These are phyloP conservation scores for Acanthis flammea DNA, from an alignment of 2,797 vertebrate species.

Conservation along the genomic window DNA sequence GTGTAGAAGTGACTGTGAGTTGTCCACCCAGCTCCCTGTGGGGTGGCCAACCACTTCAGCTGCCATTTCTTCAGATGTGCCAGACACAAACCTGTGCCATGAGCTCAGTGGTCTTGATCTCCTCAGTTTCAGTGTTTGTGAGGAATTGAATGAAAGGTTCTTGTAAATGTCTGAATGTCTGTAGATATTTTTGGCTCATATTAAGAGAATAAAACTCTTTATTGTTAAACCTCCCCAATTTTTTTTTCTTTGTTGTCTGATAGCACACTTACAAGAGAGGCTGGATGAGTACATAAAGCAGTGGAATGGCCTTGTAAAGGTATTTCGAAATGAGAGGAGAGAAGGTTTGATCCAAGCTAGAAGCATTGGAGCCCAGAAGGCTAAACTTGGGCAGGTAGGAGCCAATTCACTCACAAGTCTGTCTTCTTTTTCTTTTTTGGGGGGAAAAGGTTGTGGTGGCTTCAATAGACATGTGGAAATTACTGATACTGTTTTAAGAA, in stretches of 20 bases:
- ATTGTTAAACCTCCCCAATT: not conserved
- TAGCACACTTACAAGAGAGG: constrained; percentile 91
- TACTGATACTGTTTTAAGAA: not conserved
- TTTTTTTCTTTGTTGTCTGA: not conserved
- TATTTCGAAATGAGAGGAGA: constrained; percentile 94
- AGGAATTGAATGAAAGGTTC: not conserved
- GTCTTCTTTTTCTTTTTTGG: accelerated
- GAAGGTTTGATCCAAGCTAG: constrained; percentile 97
- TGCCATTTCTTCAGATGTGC: not conserved
- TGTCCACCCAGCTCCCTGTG: not conserved
- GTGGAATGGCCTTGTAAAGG: constrained; percentile 97
- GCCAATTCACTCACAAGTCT: not conserved
- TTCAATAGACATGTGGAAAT: not conserved
- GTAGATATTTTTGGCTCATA: not conserved
- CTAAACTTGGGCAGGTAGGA: constrained; percentile 86
- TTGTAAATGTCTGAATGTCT: not conserved
- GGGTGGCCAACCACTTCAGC: not conserved
- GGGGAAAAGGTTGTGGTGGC: not conserved
- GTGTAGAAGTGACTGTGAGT: not conserved
- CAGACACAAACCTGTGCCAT: not conserved
- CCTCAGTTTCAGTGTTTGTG: not conserved
- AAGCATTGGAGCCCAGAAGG: constrained; percentile 94
- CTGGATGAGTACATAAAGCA: constrained; percentile 93
- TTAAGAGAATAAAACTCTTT: not conserved
- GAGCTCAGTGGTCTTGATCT: not conserved